Evolutionary conservation across 1,140 invertebrate species (phyloP).

Genomic region (Euwallacea similis): DNA sequence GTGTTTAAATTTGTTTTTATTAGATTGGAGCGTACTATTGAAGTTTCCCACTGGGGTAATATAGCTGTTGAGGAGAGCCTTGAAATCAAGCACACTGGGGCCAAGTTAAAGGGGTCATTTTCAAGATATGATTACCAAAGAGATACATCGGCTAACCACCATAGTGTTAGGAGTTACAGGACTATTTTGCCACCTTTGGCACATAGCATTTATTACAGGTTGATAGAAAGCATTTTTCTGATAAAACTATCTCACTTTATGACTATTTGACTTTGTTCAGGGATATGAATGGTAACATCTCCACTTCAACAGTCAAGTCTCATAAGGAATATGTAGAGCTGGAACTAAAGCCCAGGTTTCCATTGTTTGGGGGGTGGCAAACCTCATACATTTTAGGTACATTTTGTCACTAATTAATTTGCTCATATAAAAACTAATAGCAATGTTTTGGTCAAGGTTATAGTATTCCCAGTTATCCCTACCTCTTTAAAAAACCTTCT

Average conservation of each 20-base stretch:
- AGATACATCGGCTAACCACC: constrained; percentile 78
- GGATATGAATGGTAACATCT: constrained; percentile 99
- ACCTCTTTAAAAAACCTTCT: constrained; percentile 72
- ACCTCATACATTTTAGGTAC: constrained; percentile 84
- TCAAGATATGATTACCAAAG: constrained; percentile 95
- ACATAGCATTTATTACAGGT: constrained; percentile 52
- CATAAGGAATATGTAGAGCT: constrained; percentile 92
- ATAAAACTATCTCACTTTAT: constrained; percentile 52
- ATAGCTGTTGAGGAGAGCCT: constrained; percentile 96
- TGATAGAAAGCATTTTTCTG: not conserved
- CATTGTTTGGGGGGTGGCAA: constrained; percentile 98
- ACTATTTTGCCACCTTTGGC: constrained; percentile 87
- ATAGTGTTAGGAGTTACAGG: constrained; percentile 90
- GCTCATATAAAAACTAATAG: not conserved
- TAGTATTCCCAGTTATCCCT: constrained; percentile 96
- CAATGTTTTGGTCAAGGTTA: constrained; percentile 67
- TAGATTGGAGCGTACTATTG: constrained; percentile 80
- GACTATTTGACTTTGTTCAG: constrained; percentile 43
- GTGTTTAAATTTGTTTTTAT: not conserved
- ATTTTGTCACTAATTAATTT: not conserved
- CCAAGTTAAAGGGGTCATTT: constrained; percentile 91
- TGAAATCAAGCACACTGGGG: constrained; percentile 90
- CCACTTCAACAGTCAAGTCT: constrained; percentile 89
- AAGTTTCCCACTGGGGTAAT: constrained; percentile 99
- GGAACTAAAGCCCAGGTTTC: constrained; percentile 93